A percentile compares a stretch with the other conserved stretches of the same genome.
phyloP scores from a whole-genome alignment of 2,888 invertebrate species.

The Latheticus oryzae region DNA sequence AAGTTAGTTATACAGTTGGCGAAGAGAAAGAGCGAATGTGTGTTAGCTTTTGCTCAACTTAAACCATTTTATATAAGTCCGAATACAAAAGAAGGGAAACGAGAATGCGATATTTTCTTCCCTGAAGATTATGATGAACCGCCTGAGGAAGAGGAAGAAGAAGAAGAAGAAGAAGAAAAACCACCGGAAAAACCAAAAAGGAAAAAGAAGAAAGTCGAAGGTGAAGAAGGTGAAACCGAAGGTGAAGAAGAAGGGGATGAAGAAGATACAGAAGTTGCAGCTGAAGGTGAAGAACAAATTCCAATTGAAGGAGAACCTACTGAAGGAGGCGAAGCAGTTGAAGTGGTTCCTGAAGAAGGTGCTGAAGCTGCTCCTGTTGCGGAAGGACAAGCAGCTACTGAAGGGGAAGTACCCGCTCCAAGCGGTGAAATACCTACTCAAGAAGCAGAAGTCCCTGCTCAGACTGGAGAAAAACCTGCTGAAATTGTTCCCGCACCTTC shows the following conservation, averaged over 20 bases:
- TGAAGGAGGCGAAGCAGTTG: conserved; percentile 47
- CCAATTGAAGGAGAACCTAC: conserved; percentile 4
- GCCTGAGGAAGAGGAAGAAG: conserved; percentile 10
- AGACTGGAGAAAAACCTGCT: conserved; percentile 1
- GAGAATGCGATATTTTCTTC: conserved; percentile 76
- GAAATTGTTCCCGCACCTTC: conserved; percentile 37
- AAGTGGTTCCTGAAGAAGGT: conserved; percentile 39
- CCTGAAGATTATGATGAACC: conserved; percentile 71
- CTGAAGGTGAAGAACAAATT: not conserved
- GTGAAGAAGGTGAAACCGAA: conserved; percentile 21
- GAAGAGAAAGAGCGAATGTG: conserved; percentile 73
- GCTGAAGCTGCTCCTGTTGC: conserved; percentile 37
- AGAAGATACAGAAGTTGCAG: no score
- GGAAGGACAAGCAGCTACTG: conserved; percentile 49
- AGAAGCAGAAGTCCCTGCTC: conserved; percentile 33
- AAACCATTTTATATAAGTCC: conserved; percentile 78
- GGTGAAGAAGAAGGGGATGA: no score
- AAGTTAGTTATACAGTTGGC: conserved; percentile 77
- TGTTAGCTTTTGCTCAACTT: conserved; percentile 72
- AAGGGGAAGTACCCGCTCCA: conserved; percentile 32
- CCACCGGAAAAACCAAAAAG: no score
- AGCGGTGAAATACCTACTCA: conserved; percentile 49
- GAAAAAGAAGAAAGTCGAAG: conserved; percentile 14
- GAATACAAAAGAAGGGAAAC: conserved; percentile 73
- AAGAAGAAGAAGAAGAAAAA: conserved; percentile 34